Base-by-base conservation (phyloP, 2,113 vertebrate genomes). In the Engystomops pustulosus region DNA sequence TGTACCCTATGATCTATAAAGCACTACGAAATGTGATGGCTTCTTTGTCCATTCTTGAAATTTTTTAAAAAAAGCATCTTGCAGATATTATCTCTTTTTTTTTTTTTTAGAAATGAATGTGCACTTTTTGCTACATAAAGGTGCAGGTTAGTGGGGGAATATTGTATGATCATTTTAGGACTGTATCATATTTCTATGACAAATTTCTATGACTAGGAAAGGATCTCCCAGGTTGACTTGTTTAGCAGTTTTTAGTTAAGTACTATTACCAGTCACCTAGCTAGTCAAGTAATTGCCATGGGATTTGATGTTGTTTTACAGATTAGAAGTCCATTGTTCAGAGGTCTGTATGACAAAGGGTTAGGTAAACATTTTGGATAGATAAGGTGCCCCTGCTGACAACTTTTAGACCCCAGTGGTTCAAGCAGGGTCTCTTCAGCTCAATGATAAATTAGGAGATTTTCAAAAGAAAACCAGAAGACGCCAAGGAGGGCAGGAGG, bases 361-460 rank as follows among this genome's bases (percentile, higher is more conserved):
- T 94, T 93, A 95, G 96, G 93, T 93, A 94, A 94, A 96, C 92
- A 87, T 95, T 94, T 95, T 91, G 92, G 90, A 90, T 94, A 94
- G 95, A 94, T 92, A 93, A 95, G 93, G 88, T 89, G 91, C 90
- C 92, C 93, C 92, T 88, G 86, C 91, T 94, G 95, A 94, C 93
- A 94, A 93, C 89, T 94, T 92, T 91, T 93, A 94, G 95, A 90
- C 94, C 94, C 93, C 92, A 88, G 88, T 87, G 90, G 89, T 91
- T 89, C 90, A 88, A 84, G 89, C 87, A 87, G 84, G 85, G 87
- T 88, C 87, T 87, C 86, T 87, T 69, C 80, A 79, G 89, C 75
- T 0, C 84, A 27, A 60, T 90, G 92, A 93, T 88, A 86, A 93
- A 91, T 90, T 78, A 89, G 89, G 86, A 91, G 88, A 88, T 83